A percentile compares a stretch with the other conserved stretches of the same genome.
phyloP scores from a whole-genome alignment of 2,888 invertebrate species.

The Scelioninae gen. 1 region DNA sequence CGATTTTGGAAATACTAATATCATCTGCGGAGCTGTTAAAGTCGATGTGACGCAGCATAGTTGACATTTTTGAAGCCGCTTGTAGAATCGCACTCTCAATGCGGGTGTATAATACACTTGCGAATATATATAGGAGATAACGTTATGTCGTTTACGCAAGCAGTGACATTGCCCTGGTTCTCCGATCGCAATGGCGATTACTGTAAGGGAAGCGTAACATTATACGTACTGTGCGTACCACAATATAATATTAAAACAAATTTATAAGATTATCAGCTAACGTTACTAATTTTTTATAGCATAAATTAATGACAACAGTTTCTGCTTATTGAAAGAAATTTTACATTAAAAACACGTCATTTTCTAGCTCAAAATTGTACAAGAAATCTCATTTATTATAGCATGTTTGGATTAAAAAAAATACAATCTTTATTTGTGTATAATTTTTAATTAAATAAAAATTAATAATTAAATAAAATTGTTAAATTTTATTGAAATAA shows the following conservation, averaged over 20 bases:
- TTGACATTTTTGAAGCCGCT: constrained; percentile 52
- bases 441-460: too few species aligned
- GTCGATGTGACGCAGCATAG: constrained; percentile 42
- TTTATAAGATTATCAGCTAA: constrained; percentile 55
- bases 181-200: constrained; percentile 56
- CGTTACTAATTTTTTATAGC: constrained; percentile 46
- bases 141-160: constrained; percentile 63
- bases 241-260: constrained; percentile 73
- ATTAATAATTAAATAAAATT: too few species aligned
- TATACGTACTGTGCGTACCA: constrained; percentile 33
- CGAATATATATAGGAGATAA: constrained; percentile 55
- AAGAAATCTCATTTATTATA: too few species aligned
- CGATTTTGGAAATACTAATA: background rate
- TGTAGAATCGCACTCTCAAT: constrained; percentile 33
- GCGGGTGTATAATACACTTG: constrained; percentile 53
- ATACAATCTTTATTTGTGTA: too few species aligned
- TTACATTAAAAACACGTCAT: background rate
- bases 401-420: too few species aligned
- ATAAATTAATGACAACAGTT: background rate
- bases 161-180: constrained; percentile 57
- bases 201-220: constrained; percentile 47
- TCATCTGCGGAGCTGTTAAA: constrained; percentile 20
- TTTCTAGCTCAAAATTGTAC: background rate
- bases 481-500: too few species aligned
- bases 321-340: constrained; percentile 3